phyloP scores from a whole-genome alignment of 2,888 invertebrate genomes.

The Craniophora ligustri region DNA sequence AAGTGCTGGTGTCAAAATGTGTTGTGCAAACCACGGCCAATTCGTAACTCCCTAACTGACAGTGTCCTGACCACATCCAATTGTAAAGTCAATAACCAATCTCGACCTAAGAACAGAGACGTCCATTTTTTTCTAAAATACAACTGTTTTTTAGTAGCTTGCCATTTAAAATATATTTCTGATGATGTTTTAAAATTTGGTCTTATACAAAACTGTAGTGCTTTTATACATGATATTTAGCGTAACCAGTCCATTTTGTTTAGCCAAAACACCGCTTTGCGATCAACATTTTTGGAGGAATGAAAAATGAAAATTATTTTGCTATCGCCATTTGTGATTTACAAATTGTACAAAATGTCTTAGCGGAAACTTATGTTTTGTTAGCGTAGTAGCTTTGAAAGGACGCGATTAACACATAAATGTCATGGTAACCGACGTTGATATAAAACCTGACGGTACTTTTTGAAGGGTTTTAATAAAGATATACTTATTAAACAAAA shows the following conservation, averaged over 20 bases:
- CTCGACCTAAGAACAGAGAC: slow-evolving; percentile 87
- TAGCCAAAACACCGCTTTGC: slow-evolving; percentile 86
- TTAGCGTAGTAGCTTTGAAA: slow-evolving; percentile 71
- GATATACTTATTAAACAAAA: slow-evolving; percentile 67
- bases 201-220: slow-evolving; percentile 86
- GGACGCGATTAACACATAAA: slow-evolving; percentile 71
- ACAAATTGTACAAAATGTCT: slow-evolving; percentile 68
- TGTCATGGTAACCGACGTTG: slow-evolving; percentile 61
- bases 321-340: slow-evolving; percentile 78
- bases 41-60: slow-evolving; percentile 57
- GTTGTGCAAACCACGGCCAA: slow-evolving; percentile 54
- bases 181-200: slow-evolving; percentile 84
- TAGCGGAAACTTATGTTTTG: slow-evolving; percentile 66
- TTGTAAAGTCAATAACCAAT: slow-evolving; percentile 80
- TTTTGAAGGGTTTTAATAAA: slow-evolving; percentile 73
- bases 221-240: slow-evolving; percentile 87
- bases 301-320: slow-evolving; percentile 77
- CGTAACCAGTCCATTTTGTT: slow-evolving; percentile 87
- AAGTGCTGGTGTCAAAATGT: slow-evolving; percentile 61
- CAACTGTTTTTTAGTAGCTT: slow-evolving; percentile 83
- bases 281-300: slow-evolving; percentile 72
- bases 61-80: slow-evolving; percentile 80
- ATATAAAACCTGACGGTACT: slow-evolving; percentile 68
- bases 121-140: slow-evolving; percentile 88
- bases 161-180: slow-evolving; percentile 87